Base-by-base conservation (phyloP, 2,113 vertebrate genomes). In the Syrrhaptes paradoxus region DNA sequence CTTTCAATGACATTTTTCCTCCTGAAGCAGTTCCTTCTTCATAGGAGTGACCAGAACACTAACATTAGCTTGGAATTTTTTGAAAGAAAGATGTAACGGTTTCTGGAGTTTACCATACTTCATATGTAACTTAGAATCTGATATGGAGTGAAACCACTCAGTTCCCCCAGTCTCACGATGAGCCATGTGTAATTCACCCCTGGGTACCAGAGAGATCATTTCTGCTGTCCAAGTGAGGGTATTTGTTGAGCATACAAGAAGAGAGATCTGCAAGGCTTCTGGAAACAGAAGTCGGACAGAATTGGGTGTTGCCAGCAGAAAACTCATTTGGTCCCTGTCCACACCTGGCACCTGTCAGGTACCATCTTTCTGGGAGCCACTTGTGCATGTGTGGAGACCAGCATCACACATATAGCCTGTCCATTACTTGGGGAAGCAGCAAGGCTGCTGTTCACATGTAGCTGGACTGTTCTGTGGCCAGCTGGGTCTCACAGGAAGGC, bases 381-480 rank as follows among this genome's bases (percentile, higher is more conserved):
- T 22, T 38, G 24, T n/a, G 46, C 41, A 5, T 10, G 12, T 17
- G 9, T 55, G 57, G 36, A 61, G 51, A 75, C 14, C 63, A 28
- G 20, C 10, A 21, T 5, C 1, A 0, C 32, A 45, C 28, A 24
- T 17, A 24, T 5, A 31, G 28, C 45, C 6, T 32, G 17, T 15
- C 8, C 52, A 6, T 10, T 77, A 1, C 29, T 4, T 63, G 22
- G 6, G 49, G 55, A 68, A 78, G 31, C 54, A 78, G 2, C 59
- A 77, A 26, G 20, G 14, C 13, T 68, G 54, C 52, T 86, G n/a
- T 32, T 67, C 13, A 57, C 16, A 5, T 9, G 24, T 8, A 73
- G 18, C 36, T 62, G 52, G 58, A 46, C 48, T 36, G 6, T 52
- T 17, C 54, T 51, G 20, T 38, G 43, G 34, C 34, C 52, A 72